A percentile compares a stretch with the other conserved stretches of the same genome.
Evolutionary conservation across 1,140 invertebrate species (phyloP).

Genomic region (Sminthurinus signatus): DNA sequence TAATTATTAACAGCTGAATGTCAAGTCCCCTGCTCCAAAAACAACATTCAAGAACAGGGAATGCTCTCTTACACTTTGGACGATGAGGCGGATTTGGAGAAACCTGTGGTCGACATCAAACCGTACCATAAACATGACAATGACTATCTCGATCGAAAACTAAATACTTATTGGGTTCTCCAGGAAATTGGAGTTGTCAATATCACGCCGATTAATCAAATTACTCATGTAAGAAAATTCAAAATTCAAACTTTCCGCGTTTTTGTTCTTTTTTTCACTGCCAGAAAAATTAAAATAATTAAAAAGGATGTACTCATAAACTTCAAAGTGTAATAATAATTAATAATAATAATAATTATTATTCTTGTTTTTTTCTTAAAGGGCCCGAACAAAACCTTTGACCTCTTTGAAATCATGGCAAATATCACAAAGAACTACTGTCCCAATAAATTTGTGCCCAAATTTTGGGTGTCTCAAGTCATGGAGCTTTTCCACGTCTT

Average conservation of each 20-base stretch:
- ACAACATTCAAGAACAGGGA: background rate
- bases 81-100: constrained; percentile 9
- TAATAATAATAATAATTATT: too few relatives aligned
- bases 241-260: too few relatives aligned
- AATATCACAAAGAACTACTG: constrained; percentile 18
- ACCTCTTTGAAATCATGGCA: constrained; percentile 21
- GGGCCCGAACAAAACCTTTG: constrained; percentile 24
- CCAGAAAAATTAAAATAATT: too few relatives aligned
- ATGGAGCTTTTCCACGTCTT: constrained; percentile 25
- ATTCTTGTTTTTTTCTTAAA: too few relatives aligned
- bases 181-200: background rate
- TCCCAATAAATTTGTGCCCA: constrained; percentile 15
- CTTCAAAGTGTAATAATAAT: too few relatives aligned
- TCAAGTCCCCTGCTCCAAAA: constrained; percentile 6
- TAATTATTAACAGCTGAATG: constrained; percentile 24
- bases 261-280: too few relatives aligned
- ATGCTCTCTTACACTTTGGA: background rate
- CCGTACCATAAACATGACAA: constrained; percentile 25
- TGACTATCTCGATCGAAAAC: constrained; percentile 21
- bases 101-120: constrained; percentile 11
- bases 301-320: too few relatives aligned
- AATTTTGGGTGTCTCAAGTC: constrained; percentile 21
- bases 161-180: constrained; percentile 18
- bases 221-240: too few relatives aligned
- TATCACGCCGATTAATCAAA: background rate